Evolutionary conservation across 2,113 vertebrate genomes (phyloP).

Genomic region (Puma concolor): DNA sequence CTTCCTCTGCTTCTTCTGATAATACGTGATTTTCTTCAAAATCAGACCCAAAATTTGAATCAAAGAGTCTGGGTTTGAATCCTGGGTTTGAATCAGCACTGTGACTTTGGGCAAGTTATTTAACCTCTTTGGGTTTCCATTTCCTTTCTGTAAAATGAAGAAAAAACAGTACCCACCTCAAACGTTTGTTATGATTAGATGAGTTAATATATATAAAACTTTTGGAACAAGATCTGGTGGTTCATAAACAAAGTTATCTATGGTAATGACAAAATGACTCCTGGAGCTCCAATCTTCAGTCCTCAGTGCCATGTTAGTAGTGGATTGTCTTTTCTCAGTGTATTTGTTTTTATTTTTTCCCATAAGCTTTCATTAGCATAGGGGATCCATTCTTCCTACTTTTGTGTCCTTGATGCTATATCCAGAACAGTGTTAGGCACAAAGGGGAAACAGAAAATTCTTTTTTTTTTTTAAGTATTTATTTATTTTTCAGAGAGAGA

Average conservation of each 20-base stretch:
- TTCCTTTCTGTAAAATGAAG: slow-evolving; percentile 32
- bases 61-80: not conserved
- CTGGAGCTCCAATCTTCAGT: not conserved
- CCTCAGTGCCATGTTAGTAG: not conserved
- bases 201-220: not conserved
- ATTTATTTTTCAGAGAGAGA: no score
- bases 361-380: not conserved
- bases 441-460: not conserved
- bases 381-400: not conserved
- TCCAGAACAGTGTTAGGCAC: not conserved
- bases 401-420: not conserved
- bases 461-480: no score
- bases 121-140: not conserved
- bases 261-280: not conserved
- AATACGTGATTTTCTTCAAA: not conserved
- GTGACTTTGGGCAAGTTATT: not conserved
- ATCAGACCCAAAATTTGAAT: not conserved
- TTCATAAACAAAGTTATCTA: not conserved
- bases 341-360: not conserved
- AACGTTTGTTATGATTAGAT: not conserved
- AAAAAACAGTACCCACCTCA: not conserved
- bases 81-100: not conserved
- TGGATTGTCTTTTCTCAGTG: not conserved
- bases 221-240: not conserved
- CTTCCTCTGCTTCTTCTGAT: not conserved